Evolutionary conservation across 1,140 invertebrate species (phyloP).

Genomic region (Drosophila neocordata): DNA sequence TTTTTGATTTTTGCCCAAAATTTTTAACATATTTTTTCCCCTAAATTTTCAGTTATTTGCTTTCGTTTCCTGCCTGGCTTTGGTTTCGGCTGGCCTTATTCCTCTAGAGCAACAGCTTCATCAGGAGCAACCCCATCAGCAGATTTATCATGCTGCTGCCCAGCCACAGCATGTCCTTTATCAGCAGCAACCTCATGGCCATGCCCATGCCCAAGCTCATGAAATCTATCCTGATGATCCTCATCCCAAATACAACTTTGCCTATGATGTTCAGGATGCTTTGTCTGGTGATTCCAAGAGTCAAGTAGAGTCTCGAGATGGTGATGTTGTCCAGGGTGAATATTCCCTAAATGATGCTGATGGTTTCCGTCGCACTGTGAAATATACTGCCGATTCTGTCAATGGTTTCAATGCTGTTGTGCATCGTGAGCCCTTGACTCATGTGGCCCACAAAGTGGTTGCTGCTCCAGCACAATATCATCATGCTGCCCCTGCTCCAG

Average conservation of each 20-base stretch:
- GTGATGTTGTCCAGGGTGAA: conserved; percentile 84
- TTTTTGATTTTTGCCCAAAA: not conserved
- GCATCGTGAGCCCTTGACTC: conserved; percentile 81
- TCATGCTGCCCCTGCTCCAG: conserved; percentile 43
- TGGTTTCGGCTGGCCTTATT: conserved; percentile 64
- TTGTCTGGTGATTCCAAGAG: conserved; percentile 85
- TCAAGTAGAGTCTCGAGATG: conserved; percentile 85
- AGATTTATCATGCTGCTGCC: conserved; percentile 39
- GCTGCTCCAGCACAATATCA: conserved; percentile 62
- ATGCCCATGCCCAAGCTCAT: conserved; percentile 55
- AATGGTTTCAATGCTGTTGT: conserved; percentile 83
- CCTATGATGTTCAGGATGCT: conserved; percentile 84
- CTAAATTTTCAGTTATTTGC: conserved; percentile 42
- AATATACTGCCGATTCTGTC: conserved; percentile 82
- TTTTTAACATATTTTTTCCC: not conserved
- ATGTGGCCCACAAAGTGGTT: conserved; percentile 59
- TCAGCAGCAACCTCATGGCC: conserved; percentile 67
- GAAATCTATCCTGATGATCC: conserved; percentile 83
- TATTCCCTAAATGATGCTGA: conserved; percentile 81
- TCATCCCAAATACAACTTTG: conserved; percentile 84
- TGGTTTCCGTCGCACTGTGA: conserved; percentile 82
- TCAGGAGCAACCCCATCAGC: conserved; percentile 24
- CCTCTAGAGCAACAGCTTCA: conserved; percentile 63
- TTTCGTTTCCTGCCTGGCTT: conserved; percentile 55
- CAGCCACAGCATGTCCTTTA: conserved; percentile 68